Base-by-base conservation (phyloP, 2,797 vertebrate species). In the Poecilia picta region DNA sequence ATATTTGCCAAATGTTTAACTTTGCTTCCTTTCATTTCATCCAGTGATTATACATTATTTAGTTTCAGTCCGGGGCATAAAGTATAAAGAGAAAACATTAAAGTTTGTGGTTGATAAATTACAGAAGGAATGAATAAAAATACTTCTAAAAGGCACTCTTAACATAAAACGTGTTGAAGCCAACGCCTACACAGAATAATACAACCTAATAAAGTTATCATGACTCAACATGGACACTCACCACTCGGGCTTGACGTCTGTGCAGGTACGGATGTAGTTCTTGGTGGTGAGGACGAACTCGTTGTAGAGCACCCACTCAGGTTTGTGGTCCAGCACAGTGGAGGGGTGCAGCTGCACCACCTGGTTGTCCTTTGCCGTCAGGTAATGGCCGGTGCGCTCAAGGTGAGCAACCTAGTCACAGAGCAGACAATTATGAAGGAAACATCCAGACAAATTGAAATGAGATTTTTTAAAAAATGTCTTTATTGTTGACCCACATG, bases 361-460 rank as follows among this genome's bases (percentile, higher is more conserved):
- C 83, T 99, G 98, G 97, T 99, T 99, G 94, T 99, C 98, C 94
- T 99, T 99, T 87, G 97, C 98, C 1, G 98, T 99, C 91, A 99
- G 93, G 94, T 99, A 99, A 92, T 99, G 98, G 64, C 98, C 98
- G 0, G 98, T 99, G 83, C 98, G 96, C 92, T 99, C 98, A 95
- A 99, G 95, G 93, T 99, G 98, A 77, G 98, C 98, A 79, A 99
- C 96, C 98, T 99, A 94, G 85, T 76, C 8, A 5, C 77, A 78
- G 25, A 46, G n/a, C 20, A 23, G 20, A 70, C 28, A 3, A 43
- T 15, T 70, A 47, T 74, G 31, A 7, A 31, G 53, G 53, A 59
- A 31, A 2, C 25, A 0, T 2, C 23, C 5, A 64, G 57, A 72
- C 62, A n/a, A 33, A 51, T 11, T 31, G 0, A 16, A 25, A 78